Conservation (phyloP, 2,113 vertebrate genomes). For the Garra rufa region DNA sequence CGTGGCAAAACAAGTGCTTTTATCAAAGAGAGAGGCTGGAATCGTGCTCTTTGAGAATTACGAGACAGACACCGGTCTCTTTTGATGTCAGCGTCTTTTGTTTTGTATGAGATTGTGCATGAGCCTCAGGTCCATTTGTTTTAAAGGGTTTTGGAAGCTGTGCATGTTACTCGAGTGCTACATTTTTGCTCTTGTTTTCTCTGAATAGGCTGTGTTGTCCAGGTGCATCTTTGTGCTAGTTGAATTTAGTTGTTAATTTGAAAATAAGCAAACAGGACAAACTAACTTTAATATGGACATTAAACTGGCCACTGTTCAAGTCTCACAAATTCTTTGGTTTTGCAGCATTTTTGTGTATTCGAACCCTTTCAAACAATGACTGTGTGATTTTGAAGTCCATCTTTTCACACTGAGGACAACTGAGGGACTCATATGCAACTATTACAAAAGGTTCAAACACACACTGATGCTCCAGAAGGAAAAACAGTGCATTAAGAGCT, state of each 20-base stretch:
- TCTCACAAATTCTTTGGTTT: too few relatives aligned
- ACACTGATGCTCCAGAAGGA: too few relatives aligned
- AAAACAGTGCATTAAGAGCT: too few relatives aligned
- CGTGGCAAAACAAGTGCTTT: conserved; percentile 1
- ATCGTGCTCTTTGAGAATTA: not conserved
- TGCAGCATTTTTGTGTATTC: too few relatives aligned
- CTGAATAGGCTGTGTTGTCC: not conserved
- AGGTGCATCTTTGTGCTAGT: not conserved
- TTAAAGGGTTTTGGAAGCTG: not conserved
- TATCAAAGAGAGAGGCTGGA: not conserved
- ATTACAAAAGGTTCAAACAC: too few relatives aligned
- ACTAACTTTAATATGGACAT: not conserved
- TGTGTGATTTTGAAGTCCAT: too few relatives aligned
- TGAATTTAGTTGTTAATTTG: not conserved
- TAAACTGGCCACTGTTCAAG: too few relatives aligned
- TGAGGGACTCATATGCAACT: too few relatives aligned
- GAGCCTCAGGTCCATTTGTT: not conserved
- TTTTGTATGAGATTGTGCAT: not conserved
- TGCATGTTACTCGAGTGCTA: not conserved
- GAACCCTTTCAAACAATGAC: too few relatives aligned
- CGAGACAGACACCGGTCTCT: not conserved
- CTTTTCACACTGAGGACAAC: too few relatives aligned
- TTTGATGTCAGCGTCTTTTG: conserved; percentile 19
- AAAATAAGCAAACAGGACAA: not conserved
- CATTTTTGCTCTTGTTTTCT: not conserved